phyloP scores from a whole-genome alignment of 1,140 invertebrate species.

The Monochamus saltuarius region DNA sequence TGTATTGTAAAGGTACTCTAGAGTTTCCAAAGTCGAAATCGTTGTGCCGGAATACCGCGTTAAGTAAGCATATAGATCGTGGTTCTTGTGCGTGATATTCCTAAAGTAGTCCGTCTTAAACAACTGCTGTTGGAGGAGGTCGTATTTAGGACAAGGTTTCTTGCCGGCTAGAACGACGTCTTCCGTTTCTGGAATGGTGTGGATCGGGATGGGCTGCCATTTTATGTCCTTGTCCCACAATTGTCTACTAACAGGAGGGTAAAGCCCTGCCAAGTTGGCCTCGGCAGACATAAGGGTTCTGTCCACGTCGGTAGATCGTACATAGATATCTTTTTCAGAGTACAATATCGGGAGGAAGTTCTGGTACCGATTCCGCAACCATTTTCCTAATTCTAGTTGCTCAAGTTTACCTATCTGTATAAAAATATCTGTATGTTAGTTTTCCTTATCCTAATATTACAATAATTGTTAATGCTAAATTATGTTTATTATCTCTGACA shows the following conservation, averaged over 20 bases:
- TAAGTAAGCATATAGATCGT: conserved; percentile 65
- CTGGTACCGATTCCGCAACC: conserved; percentile 70
- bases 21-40: conserved; percentile 55
- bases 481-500: no score
- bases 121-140: conserved; percentile 59
- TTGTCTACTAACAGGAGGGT: conserved; percentile 61
- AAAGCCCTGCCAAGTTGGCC: conserved; percentile 79
- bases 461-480: no score
- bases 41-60: conserved; percentile 60
- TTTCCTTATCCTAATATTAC: no score
- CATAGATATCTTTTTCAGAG: conserved; percentile 48
- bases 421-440: not conserved
- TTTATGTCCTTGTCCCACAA: conserved; percentile 68
- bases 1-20: conserved; percentile 67
- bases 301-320: conserved; percentile 80
- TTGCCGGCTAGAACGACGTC: conserved; percentile 64
- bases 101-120: conserved; percentile 60
- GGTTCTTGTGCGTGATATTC: conserved; percentile 60
- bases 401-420: conserved; percentile 73
- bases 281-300: conserved; percentile 88
- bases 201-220: conserved; percentile 91
- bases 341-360: conserved; percentile 59
- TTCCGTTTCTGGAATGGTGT: conserved; percentile 66
- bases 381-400: conserved; percentile 77
- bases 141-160: conserved; percentile 66